Percentiles rank a stretch among this genome's conserved stretches.
Evolutionary conservation across 2,888 invertebrate genomes (phyloP).

Genomic region (Chymomyza caudatula): DNA sequence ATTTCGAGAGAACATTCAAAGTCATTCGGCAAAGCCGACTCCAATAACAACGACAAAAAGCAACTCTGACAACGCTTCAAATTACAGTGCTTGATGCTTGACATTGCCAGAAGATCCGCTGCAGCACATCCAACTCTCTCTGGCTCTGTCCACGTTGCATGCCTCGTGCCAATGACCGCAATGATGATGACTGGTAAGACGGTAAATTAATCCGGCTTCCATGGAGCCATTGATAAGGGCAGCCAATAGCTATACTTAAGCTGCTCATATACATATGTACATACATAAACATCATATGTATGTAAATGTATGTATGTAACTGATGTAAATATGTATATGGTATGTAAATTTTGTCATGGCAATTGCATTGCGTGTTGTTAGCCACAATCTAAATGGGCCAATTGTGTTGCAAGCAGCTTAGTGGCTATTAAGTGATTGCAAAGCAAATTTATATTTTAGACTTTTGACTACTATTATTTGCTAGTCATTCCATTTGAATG

Average conservation of each 20-base stretch:
- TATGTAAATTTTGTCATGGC: slow-evolving; percentile 4
- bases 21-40: slow-evolving; percentile 8
- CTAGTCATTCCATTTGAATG: no score
- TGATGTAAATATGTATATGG: neutral
- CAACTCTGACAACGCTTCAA: neutral
- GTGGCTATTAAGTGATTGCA: slow-evolving; percentile 1
- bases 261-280: neutral
- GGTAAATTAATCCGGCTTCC: slow-evolving; percentile 8
- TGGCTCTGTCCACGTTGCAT: neutral
- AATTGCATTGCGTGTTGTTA: neutral
- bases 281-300: no score
- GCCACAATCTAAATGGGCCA: slow-evolving; percentile 2
- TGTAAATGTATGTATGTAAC: no score
- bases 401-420: slow-evolving; percentile 4
- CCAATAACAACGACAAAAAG: neutral
- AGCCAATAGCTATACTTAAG: neutral
- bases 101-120: slow-evolving; percentile 26
- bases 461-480: no score
- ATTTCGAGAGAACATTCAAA: slow-evolving; percentile 7
- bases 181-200: slow-evolving; percentile 4
- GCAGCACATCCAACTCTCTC: neutral
- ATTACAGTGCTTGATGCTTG: slow-evolving; percentile 28
- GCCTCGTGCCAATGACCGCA: slow-evolving; percentile 7
- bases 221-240: slow-evolving; percentile 5
- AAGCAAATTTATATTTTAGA: neutral